Evolutionary conservation across 2,888 invertebrate species (phyloP), one percentile per base, ranked within the genome.

Genomic region (Cephalotes varians): DNA sequence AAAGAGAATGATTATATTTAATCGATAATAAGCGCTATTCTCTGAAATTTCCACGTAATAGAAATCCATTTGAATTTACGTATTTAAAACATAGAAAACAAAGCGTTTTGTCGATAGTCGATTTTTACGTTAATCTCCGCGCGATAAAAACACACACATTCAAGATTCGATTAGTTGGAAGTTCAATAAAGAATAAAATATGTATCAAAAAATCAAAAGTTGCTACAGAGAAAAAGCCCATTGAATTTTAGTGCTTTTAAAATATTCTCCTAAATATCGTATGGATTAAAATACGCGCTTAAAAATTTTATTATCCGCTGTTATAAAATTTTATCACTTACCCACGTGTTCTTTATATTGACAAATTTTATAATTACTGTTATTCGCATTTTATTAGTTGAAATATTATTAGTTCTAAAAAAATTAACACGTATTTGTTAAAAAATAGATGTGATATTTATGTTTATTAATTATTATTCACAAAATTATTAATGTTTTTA

Each of bases 1-100:
- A 80, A 71, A 76, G 9, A 25, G 15, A 6, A 71, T 58, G 18
- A 37, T 71, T 79, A 56, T 69, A 77, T 69, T 69, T 58, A 47
- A 71, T 71, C 44, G 21, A 2, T 6, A 31, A 40, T 79, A 71
- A 71, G 47, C 47, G 18, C 51, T 40, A 28, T 54, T 65, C 40
- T 64, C 40, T 51, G n/a, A 69, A 77, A 77, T 69, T 65, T 56
- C 47, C 56, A 25, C 25, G 18, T 58, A 71, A 79, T 31, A 34
- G 34, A 47, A 76, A 54, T 76, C 21, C 25, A 12, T 34, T 65
- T 25, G 12, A 69, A 56, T 69, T 44, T 12, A 18, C 5, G 18
- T n/a, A 3, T 58, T 71, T 37, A 44, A 72, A 67, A 67, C 15
- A 18, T 71, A 37, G 34, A 12, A 21, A 40, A 54, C 31, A 44